Conservation (phyloP, 1,140 invertebrate genomes). For the Lasaia peninsularis region DNA sequence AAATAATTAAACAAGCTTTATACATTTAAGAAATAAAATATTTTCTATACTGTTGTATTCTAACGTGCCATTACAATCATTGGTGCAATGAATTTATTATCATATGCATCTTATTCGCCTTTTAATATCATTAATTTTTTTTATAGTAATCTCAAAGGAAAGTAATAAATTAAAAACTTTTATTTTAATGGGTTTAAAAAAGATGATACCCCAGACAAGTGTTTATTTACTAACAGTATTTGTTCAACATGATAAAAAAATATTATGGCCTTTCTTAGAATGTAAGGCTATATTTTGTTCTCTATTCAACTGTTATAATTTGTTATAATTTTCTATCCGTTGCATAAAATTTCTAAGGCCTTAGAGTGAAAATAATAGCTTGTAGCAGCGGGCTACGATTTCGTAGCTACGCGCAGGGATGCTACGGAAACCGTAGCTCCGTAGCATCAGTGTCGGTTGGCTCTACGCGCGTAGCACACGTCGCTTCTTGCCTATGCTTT, state of each 20-base stretch:
- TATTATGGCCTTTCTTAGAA: not conserved
- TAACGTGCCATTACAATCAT: too few relatives aligned
- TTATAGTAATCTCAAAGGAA: too few relatives aligned
- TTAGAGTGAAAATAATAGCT: slow-evolving; percentile 13
- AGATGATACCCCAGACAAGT: not conserved
- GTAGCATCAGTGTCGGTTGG: slow-evolving; percentile 36
- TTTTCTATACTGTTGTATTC: too few relatives aligned
- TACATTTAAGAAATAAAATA: too few relatives aligned
- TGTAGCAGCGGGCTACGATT: slow-evolving; percentile 25
- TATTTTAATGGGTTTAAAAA: not conserved
- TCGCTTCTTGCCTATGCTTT: slow-evolving; percentile 25
- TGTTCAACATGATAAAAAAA: not conserved
- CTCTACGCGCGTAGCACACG: slow-evolving; percentile 32
- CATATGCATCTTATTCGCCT: too few relatives aligned
- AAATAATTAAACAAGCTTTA: too few relatives aligned
- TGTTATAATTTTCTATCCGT: not conserved
- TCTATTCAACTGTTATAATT: not conserved
- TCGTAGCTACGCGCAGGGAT: slow-evolving; percentile 31
- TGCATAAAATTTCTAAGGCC: slow-evolving; percentile 4
- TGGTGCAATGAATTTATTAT: too few relatives aligned
- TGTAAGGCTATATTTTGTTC: not conserved
- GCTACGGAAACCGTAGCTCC: slow-evolving; percentile 34
- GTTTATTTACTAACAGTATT: not conserved
- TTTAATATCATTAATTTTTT: too few relatives aligned
- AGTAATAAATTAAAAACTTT: too few relatives aligned